Percentiles rank a stretch among this genome's conserved stretches.
Evolutionary conservation across 2,113 vertebrate genomes (phyloP).

Genomic region (Mormyrus lacerda): DNA sequence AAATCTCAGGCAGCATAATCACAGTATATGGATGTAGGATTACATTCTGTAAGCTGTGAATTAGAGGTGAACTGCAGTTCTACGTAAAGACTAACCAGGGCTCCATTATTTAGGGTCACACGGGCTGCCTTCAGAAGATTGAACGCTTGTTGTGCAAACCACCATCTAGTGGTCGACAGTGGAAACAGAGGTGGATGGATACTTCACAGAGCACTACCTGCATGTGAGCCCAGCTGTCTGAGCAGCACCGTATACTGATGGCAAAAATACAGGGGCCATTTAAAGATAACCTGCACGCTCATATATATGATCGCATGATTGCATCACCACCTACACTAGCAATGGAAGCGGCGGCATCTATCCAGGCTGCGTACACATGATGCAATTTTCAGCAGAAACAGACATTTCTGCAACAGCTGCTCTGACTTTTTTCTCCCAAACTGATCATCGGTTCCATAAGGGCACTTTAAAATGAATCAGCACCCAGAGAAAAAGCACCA

Average conservation of each 20-base stretch:
- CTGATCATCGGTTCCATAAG: conserved; percentile 53
- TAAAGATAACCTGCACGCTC: not conserved
- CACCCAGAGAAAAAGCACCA: conserved; percentile 37
- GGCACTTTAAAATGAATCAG: conserved; percentile 51
- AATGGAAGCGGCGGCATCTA: not conserved
- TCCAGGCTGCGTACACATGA: not conserved
- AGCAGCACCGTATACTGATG: not conserved
- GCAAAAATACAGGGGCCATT: not conserved
- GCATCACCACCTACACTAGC: not conserved
- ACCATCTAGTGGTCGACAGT: conserved; percentile 4
- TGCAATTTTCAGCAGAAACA: conserved; percentile 7
- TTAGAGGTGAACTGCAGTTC: not conserved
- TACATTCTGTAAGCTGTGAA: not conserved
- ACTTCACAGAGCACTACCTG: not conserved
- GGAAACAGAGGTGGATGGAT: not conserved
- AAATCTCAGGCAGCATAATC: not conserved
- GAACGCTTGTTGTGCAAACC: not conserved
- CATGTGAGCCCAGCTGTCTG: not conserved
- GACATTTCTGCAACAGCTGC: conserved; percentile 40
- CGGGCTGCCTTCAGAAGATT: not conserved
- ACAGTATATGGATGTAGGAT: not conserved
- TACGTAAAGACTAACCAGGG: not conserved
- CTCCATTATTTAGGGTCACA: not conserved
- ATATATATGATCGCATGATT: not conserved
- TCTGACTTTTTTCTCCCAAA: conserved; percentile 53